Evolutionary conservation across 2,888 invertebrate genomes (phyloP), one percentile per base, ranked within the genome.

Genomic region (Drosophila neonasuta): DNA sequence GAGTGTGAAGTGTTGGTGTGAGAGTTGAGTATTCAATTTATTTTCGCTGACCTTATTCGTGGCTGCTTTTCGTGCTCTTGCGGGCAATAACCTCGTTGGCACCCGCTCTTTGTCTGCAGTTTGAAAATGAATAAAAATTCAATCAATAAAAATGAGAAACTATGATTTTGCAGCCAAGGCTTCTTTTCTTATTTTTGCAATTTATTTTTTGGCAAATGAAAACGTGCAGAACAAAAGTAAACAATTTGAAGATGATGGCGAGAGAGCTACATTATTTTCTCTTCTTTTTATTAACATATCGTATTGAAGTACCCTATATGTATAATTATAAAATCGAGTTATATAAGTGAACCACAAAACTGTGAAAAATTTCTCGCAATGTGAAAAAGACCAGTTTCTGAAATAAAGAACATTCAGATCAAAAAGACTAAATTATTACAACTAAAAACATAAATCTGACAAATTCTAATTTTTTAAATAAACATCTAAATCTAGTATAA

Each of bases 31-130:
- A 41, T 42, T 71, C 42, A 50, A 24, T 50, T 49, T 52, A 50
- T 67, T 74, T 71, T 63, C 54, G 61, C 49, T 67, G 72, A 79
- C 77, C 79, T 64, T 79, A 63, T 61, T 75, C 45, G 48, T 52
- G 17, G 7, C 48, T 13, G 2, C 20, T 61, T 50, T 30, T 52
- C 32, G 24, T 20, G 9, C 29, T 42, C 17, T 46, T 46, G 45
- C 59, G 75, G 66, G 15, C 75, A 75, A 75, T 56, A 63, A 79
- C 75, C 75, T 58, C 55, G 3, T 44, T 44, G 1, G 3, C 44
- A 20, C 17, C 20, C 49, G 7, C 10, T 34, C n/a, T 68, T 48
- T 57, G 34, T 48, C 10, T 8, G 20, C 2, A 24, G 17, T 36
- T 34, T 15, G 13, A 54, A 7, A 34, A 52, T 30, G 39, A 60